A percentile compares a stretch with the other conserved stretches of the same genome.
Evolutionary conservation across 2,888 invertebrate genomes (phyloP).

Genomic region (Oscheius sp.): DNA sequence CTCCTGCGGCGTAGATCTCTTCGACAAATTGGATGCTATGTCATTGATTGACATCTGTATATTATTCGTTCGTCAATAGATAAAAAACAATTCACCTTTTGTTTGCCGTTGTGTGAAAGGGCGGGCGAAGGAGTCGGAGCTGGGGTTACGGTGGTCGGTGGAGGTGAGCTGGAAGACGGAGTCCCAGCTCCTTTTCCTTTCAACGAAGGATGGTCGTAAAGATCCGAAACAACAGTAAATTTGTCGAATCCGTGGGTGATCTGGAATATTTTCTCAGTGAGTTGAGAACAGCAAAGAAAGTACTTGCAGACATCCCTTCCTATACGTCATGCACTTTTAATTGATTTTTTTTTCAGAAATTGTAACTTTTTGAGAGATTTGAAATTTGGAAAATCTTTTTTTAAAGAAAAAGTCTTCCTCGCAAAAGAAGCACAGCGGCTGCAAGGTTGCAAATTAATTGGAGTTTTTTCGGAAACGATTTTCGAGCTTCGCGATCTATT

Average conservation of each 20-base stretch:
- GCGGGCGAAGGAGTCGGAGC: slow-evolving; percentile 3
- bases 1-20: slow-evolving; percentile 11
- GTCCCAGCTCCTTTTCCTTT: slow-evolving; percentile 39
- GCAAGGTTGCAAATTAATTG: too few species aligned
- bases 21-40: slow-evolving; percentile 27
- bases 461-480: too few species aligned
- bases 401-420: too few species aligned
- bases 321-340: too few species aligned
- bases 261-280: too few species aligned
- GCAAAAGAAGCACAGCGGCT: too few species aligned
- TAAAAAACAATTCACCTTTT: neutral
- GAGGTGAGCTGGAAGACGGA: slow-evolving; percentile 35
- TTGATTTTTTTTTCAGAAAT: too few species aligned
- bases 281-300: too few species aligned
- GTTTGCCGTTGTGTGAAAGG: slow-evolving; percentile 7
- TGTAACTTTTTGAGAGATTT: too few species aligned
- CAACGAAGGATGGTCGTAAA: slow-evolving; percentile 49
- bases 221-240: slow-evolving; percentile 48
- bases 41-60: slow-evolving; percentile 32
- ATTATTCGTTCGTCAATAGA: neutral
- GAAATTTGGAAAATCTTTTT: too few species aligned
- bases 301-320: too few species aligned
- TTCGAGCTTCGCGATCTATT: too few species aligned
- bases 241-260: slow-evolving; percentile 54
- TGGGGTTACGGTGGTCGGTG: slow-evolving; percentile 27